phyloP scores from a whole-genome alignment of 2,797 vertebrate genomes.

The Pangasius mekongensis region DNA sequence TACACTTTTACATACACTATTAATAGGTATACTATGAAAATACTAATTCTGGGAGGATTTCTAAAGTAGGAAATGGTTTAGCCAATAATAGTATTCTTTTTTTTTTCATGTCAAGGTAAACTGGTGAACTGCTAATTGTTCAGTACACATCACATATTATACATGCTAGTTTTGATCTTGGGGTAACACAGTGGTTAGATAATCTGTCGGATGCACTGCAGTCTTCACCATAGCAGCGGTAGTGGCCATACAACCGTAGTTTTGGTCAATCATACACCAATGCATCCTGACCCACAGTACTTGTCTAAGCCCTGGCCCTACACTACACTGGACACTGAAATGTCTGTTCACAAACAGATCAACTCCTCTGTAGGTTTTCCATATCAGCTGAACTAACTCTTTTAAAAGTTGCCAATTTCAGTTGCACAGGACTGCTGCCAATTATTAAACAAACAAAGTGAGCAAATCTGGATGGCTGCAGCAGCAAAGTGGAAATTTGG shows the following conservation, averaged over 20 bases:
- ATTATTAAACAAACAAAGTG: too few species aligned
- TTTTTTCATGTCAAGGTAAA: background rate
- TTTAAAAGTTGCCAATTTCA: too few species aligned
- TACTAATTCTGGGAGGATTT: too few species aligned
- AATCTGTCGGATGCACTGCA: background rate
- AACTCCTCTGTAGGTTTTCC: background rate
- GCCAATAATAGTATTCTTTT: too few species aligned
- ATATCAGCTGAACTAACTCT: background rate
- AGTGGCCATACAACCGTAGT: background rate
- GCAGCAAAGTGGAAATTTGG: too few species aligned
- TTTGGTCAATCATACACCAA: background rate
- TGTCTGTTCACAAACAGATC: background rate
- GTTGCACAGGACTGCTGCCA: too few species aligned
- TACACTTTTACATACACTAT: background rate
- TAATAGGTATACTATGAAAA: background rate
- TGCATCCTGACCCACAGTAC: background rate
- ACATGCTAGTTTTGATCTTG: background rate
- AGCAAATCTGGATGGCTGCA: too few species aligned
- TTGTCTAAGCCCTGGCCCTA: background rate
- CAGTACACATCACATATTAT: background rate
- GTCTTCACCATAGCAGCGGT: background rate
- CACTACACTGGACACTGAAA: background rate
- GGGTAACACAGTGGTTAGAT: background rate
- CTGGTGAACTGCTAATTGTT: background rate
- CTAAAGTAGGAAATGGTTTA: too few species aligned